Evolutionary conservation across 2,888 invertebrate genomes (phyloP).

Genomic region (Protonemura montana): DNA sequence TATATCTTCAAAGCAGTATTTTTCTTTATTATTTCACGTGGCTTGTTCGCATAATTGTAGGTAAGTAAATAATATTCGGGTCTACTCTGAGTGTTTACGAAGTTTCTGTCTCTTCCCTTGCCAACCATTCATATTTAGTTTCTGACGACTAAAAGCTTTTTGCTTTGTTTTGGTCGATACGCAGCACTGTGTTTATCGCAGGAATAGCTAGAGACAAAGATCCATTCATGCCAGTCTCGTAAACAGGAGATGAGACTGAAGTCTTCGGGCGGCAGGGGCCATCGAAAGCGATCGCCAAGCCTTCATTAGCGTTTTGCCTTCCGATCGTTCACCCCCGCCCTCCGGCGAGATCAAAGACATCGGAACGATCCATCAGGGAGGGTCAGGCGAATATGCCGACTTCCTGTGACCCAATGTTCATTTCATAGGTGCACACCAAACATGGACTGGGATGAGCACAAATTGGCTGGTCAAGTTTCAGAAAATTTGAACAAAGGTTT

Average conservation of each 20-base stretch:
- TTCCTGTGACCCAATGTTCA: background rate
- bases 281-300: background rate
- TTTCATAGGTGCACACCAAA: background rate
- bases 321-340: background rate
- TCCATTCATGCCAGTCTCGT: background rate
- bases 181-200: background rate
- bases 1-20: too few relatives aligned
- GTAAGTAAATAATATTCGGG: too few relatives aligned
- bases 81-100: too few relatives aligned
- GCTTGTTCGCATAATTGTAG: too few relatives aligned
- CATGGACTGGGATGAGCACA: too few relatives aligned
- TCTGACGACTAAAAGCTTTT: background rate
- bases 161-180: background rate
- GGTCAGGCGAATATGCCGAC: background rate
- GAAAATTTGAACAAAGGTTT: too few relatives aligned
- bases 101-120: too few relatives aligned
- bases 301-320: background rate
- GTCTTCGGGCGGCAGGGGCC: too few relatives aligned
- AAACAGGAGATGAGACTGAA: background rate
- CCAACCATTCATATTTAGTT: background rate
- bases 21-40: too few relatives aligned
- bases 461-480: too few relatives aligned
- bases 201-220: background rate
- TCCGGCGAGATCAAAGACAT: background rate
- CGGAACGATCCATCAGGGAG: background rate